These are phyloP conservation scores for Ancistrus triradiatus DNA, from an alignment of 2,113 vertebrate species.

Conservation along the genomic window DNA sequence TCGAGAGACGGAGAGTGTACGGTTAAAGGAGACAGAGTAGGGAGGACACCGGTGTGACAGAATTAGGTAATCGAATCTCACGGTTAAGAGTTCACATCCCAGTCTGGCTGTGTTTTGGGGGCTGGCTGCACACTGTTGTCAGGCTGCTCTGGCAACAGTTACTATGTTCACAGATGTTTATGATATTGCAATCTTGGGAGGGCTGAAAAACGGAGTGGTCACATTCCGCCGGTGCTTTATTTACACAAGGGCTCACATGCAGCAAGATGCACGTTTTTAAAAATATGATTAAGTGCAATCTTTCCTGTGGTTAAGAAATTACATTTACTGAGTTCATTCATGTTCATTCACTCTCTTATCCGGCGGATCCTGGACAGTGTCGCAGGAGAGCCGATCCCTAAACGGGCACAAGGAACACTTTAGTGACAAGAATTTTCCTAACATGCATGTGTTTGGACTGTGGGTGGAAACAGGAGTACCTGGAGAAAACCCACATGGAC, in stretches of 20 bases:
- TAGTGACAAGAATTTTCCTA: too few species aligned
- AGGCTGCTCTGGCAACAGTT: constrained; percentile 88
- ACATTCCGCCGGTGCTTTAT: constrained; percentile 13
- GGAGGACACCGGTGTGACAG: constrained; percentile 46
- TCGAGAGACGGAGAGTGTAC: background rate
- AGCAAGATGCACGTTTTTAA: too few species aligned
- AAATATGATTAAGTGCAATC: too few species aligned
- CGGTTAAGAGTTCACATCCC: constrained; percentile 79
- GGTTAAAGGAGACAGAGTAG: background rate
- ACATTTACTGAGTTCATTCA: too few species aligned
- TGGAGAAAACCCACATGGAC: too few species aligned
- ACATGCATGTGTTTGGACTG: too few species aligned
- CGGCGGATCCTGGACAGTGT: too few species aligned
- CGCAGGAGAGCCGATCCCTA: too few species aligned
- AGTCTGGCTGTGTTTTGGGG: constrained; percentile 79
- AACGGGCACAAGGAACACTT: too few species aligned
- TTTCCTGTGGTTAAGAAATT: too few species aligned
- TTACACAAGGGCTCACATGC: constrained; percentile 21
- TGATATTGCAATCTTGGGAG: constrained; percentile 71
- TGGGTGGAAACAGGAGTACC: too few species aligned
- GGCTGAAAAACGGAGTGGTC: background rate
- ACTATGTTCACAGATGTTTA: constrained; percentile 82
- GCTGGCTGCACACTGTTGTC: constrained; percentile 78
- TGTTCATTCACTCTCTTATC: too few species aligned
- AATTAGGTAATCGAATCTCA: constrained; percentile 60